Conservation (phyloP, 2,797 vertebrate genomes). For the Iguana delicatissima region DNA sequence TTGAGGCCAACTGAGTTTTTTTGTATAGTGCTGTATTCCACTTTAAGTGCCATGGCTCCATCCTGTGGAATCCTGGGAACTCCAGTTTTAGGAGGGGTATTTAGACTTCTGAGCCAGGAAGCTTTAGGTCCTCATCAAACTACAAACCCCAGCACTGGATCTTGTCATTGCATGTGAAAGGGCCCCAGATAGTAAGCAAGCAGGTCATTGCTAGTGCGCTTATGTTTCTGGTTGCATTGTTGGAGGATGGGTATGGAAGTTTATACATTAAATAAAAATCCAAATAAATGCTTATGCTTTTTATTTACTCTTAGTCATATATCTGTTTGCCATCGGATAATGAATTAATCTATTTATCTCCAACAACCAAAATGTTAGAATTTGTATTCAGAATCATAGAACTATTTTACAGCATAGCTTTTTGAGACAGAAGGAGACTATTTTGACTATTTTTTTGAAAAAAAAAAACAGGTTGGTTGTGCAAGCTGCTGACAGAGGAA, state of each 20-base stretch:
- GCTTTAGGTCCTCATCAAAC: no score
- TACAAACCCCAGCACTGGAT: no score
- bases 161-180: no score
- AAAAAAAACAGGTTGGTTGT: conserved; percentile 84
- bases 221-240: background rate
- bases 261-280: background rate
- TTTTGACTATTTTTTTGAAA: conserved; percentile 52
- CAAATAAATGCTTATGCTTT: no score
- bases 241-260: background rate
- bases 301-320: background rate
- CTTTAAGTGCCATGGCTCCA: no score
- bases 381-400: background rate
- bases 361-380: background rate
- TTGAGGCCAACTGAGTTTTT: no score
- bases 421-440: no score
- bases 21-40: no score
- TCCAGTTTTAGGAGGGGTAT: no score
- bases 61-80: no score
- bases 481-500: conserved; percentile 90
- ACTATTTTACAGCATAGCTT: background rate
- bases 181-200: background rate
- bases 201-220: background rate
- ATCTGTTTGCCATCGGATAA: background rate
- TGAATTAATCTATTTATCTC: background rate
- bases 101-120: no score